These are phyloP conservation scores for Drosophila oshimai DNA, from an alignment of 1,140 invertebrate species.

Conservation along the genomic window DNA sequence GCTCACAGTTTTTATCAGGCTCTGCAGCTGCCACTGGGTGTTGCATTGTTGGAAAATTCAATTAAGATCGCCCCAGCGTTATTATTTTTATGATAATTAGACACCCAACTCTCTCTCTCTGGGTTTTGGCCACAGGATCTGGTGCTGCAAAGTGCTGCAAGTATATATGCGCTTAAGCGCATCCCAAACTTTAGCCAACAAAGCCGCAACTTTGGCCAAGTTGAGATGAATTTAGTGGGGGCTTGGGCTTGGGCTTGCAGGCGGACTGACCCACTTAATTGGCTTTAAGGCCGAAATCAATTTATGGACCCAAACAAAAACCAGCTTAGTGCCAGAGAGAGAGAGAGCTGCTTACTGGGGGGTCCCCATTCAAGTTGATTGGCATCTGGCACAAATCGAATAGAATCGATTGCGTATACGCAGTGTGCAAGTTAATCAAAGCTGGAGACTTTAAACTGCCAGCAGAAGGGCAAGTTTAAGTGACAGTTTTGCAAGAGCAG, in stretches of 20 bases:
- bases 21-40: slow-evolving; percentile 7
- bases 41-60: slow-evolving; percentile 65
- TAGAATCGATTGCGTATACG: slow-evolving; percentile 27
- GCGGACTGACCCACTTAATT: slow-evolving; percentile 50
- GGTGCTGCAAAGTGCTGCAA: background rate
- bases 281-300: slow-evolving; percentile 63
- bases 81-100: slow-evolving; percentile 80
- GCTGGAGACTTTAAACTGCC: background rate
- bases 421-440: slow-evolving; percentile 16
- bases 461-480: background rate
- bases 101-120: background rate
- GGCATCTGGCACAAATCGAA: slow-evolving; percentile 42
- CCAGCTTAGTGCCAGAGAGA: slow-evolving; percentile 12
- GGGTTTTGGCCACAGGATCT: slow-evolving; percentile 6
- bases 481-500: background rate
- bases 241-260: background rate
- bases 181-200: slow-evolving; percentile 18
- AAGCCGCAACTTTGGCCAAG: slow-evolving; percentile 39
- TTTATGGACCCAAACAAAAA: slow-evolving; percentile 53
- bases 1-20: slow-evolving; percentile 51
- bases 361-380: slow-evolving; percentile 4
- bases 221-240: slow-evolving; percentile 8
- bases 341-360: background rate
- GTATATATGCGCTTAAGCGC: slow-evolving; percentile 18
- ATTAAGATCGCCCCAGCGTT: slow-evolving; percentile 52